Evolutionary conservation across 2,797 vertebrate species (phyloP), one percentile per base, ranked within the genome.

Genomic region (Spinus olivaceus): DNA sequence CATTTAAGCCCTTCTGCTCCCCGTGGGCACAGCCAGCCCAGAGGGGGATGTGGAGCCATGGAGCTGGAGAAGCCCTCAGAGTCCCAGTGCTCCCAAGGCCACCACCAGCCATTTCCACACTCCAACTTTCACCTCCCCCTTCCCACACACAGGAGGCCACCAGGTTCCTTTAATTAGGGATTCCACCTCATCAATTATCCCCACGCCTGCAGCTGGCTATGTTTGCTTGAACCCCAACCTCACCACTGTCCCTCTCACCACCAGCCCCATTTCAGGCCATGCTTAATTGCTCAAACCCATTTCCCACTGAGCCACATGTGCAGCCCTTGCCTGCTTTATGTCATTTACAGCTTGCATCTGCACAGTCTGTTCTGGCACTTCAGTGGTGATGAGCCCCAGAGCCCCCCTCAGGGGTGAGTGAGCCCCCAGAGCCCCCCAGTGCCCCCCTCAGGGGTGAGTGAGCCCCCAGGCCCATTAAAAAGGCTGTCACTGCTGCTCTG

Each of bases 1-100:
- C 10, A 0, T 33, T 65, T 28, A 65, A 69, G 14, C 16, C 0
- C 0, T 49, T 3, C 30, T 10, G 19, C 2, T 73, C 49, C 37
- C 65, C 8, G n/a, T 0, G 25, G 63, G 56, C 30, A 37, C 1
- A 8, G 37, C 9, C 60, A 66, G 73, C 39, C 32, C n/a, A 15
- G 51, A 51, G 50, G 13, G 21, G 1, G 8, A 35, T 35, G 35
- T n/a, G n/a, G n/a, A n/a, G n/a, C n/a, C n/a, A n/a, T n/a, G n/a
- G n/a, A n/a, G n/a, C n/a, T 37, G 74, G 54, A 71, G 32, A 6
- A 61, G 27, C 18, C 39, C 44, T 6, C 1, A 1, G 32, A 27
- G 37, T 1, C 33, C 80, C 6, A 8, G 11, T 3, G 27, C 37
- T 57, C 32, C 70, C 53, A 76, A 3, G 6, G 53, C 51, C 44